These are phyloP conservation scores for Anseranas semipalmata DNA, from an alignment of 2,113 vertebrate species.

Conservation along the genomic window DNA sequence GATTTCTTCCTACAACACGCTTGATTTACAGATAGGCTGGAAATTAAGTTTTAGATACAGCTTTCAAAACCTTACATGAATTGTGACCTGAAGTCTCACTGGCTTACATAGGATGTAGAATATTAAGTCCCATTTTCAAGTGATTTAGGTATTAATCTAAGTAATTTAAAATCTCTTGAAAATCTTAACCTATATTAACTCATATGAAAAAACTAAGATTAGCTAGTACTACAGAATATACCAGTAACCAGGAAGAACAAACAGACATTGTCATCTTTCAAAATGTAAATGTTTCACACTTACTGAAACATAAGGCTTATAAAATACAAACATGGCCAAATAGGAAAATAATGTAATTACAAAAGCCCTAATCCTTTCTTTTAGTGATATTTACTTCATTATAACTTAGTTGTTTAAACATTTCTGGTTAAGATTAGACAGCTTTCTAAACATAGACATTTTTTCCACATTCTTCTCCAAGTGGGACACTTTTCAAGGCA, in stretches of 20 bases:
- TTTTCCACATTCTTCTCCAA: slow-evolving; percentile 49
- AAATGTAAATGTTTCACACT: neutral
- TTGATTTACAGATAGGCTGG: neutral
- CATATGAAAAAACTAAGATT: neutral
- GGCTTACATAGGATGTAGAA: neutral
- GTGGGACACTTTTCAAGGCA: slow-evolving; percentile 35
- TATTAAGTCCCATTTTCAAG: neutral
- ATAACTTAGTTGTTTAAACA: neutral
- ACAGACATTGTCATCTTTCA: neutral
- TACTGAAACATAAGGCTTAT: neutral
- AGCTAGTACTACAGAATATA: neutral
- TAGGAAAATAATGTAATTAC: neutral
- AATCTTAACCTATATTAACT: neutral
- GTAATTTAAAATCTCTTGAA: neutral
- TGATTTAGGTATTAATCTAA: neutral
- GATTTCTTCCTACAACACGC: neutral
- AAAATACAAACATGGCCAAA: neutral
- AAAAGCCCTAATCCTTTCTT: neutral
- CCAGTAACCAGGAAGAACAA: neutral
- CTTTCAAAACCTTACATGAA: neutral
- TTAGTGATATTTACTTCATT: neutral
- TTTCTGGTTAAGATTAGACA: slow-evolving; percentile 32
- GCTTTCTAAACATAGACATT: slow-evolving; percentile 43
- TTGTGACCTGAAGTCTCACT: neutral
- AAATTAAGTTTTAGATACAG: neutral